Evolutionary conservation across 2,888 invertebrate genomes (phyloP), one percentile per base, ranked within the genome.

Genomic region (Andrena minutula): DNA sequence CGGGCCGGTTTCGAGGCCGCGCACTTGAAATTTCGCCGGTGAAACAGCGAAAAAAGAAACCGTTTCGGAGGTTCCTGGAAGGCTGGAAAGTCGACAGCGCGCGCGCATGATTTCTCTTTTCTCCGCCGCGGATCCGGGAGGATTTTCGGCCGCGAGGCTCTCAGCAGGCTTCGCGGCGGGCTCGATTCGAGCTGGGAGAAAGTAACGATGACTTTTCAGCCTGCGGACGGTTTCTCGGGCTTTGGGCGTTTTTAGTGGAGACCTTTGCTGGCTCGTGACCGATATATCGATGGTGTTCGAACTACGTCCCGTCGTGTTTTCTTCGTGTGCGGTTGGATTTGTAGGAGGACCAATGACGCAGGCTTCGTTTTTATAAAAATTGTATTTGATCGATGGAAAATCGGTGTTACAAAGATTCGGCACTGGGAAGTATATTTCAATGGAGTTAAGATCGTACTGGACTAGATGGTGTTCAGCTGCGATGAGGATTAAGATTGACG

Each of bases 41-140:
- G 79, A 79, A 53, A 60, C 49, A 51, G 63, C 20, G 51, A 72
- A 49, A 76, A 80, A 79, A 78, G 82, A 80, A 58, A 61, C 47
- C 69, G 70, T 80, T 82, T 84, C 78, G 79, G 78, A 75, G 78
- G 74, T 90, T 90, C 87, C 77, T 53, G 86, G 90, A 89, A 89
- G 82, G 66, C 82, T 90, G 86, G 89, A 90, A 90, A 90, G 89
- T 90, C 69, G 81, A 23, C 77, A 73, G 47, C 69, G 56, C 66
- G 56, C 66, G 47, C n/a, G 20, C 32, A 41, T 83, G 87, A 89
- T 89, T 89, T 89, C 89, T 89, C 89, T 86, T 89, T 87, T 84
- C 78, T 56, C 56, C 23, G 79, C 32, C 58, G 72, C 1, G 51
- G 53, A 41, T 64, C 70, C 63, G 65, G 49, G 53, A 72, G 58